These are phyloP conservation scores for Diuraphis noxia DNA, from an alignment of 1,140 invertebrate genomes.

Conservation along the genomic window DNA sequence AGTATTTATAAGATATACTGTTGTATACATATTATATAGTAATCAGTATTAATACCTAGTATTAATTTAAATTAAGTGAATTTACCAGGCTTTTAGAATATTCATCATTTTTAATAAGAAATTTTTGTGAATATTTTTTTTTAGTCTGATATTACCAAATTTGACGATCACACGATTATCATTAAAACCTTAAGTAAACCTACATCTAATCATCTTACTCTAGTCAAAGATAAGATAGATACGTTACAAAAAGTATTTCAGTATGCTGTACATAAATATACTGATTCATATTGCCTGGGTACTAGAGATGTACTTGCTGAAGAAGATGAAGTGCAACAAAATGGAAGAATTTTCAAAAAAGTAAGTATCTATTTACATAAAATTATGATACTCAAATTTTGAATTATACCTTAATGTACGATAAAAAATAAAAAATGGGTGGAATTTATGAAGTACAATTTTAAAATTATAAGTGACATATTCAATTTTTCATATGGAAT, in stretches of 20 bases:
- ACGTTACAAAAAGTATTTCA: conserved; percentile 87
- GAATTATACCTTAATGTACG: not conserved
- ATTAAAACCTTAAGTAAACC: conserved; percentile 74
- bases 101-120: not conserved
- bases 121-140: conserved; percentile 55
- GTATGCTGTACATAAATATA: conserved; percentile 74
- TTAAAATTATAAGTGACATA: too few species aligned
- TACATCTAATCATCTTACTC: conserved; percentile 69
- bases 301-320: conserved; percentile 88
- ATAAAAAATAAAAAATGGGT: too few species aligned
- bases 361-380: conserved; percentile 60
- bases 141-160: conserved; percentile 65
- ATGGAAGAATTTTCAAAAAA: conserved; percentile 96
- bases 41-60: too few species aligned
- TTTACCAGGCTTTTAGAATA: not conserved
- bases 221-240: conserved; percentile 75
- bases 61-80: too few species aligned
- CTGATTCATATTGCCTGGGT: conserved; percentile 79
- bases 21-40: too few species aligned
- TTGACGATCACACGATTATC: conserved; percentile 68
- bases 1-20: too few species aligned
- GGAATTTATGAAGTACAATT: too few species aligned
- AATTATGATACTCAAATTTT: not conserved
- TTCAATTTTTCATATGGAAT: too few species aligned
- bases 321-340: conserved; percentile 90